Evolutionary conservation across 1,140 invertebrate species (phyloP), one percentile per base, ranked within the genome.

Genomic region (Danaus melanippus): DNA sequence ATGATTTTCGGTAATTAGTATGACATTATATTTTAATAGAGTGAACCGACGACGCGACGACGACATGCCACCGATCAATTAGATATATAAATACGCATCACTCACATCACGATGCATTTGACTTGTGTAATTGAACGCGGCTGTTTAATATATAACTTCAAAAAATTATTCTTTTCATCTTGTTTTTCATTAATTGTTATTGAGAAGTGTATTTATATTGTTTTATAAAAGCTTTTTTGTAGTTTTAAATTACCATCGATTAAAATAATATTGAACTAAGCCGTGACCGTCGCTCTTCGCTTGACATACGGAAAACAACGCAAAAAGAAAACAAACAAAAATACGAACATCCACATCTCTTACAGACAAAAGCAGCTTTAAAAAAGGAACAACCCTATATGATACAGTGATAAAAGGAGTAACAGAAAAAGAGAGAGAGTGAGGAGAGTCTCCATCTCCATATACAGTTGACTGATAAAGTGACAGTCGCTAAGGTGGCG

Each of bases 401-500:
- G 11, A 42, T 44, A 45, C n/a, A 41, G 50, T 42, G 21, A 44
- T 21, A 52, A 52, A 52, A 11, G 41, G 49, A 50, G 12, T 43
- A 43, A 42, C 7, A 43, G 50, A 5, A 12, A 44, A 6, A 44
- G 42, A 44, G 42, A 8, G 3, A 44, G 12, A 12, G 42, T 7
- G 42, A 10, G 10, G 42, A 53, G 50, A 59, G 42, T 56, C 42
- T 55, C 55, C 46, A 60, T 55, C 55, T 15, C 48, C 42, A 15
- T 15, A 15, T 15, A 15, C 1, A 15, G 15, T 3, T 3, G 15
- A 15, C 15, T n/a, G 52, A 48, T 71, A 65, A 59, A 71, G 74
- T 70, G 67, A 72, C 59, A 64, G 62, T 61, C 67, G 61, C 67
- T 62, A 81, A 69, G 77, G 79, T 81, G 79, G 80, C 79, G 78